Conservation (phyloP, 2,888 invertebrate genomes). For the Cryptocheilus praepositus region DNA sequence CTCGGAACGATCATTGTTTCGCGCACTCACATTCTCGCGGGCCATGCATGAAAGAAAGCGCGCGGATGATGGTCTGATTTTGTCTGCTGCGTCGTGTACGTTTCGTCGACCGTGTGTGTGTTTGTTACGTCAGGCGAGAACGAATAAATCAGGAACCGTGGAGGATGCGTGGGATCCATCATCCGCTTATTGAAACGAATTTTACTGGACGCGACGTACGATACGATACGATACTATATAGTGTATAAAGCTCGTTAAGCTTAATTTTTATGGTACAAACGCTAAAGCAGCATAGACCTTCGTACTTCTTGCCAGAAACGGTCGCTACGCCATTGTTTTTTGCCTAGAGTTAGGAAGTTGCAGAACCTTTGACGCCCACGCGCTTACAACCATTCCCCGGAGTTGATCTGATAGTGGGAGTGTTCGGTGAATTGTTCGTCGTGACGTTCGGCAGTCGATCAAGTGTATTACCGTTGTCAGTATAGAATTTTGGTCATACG, state of each 20-base stretch:
- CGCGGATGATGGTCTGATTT: too few relatives aligned
- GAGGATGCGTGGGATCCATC: background rate
- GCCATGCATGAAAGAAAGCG: too few relatives aligned
- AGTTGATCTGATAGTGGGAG: background rate
- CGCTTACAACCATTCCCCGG: background rate
- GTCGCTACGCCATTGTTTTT: conserved; percentile 49
- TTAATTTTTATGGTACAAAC: conserved; percentile 52
- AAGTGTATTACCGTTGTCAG: too few relatives aligned
- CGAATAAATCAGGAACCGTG: background rate
- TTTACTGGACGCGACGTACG: conserved; percentile 24
- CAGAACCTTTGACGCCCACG: background rate
- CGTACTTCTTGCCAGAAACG: conserved; percentile 48
- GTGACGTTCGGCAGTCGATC: too few relatives aligned
- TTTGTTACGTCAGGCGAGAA: too few relatives aligned
- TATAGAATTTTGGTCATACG: too few relatives aligned
- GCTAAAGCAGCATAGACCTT: conserved; percentile 49
- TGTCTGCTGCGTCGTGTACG: too few relatives aligned
- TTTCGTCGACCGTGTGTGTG: too few relatives aligned
- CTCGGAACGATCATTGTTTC: too few relatives aligned
- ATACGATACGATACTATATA: conserved; percentile 39
- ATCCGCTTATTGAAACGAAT: conserved; percentile 11
- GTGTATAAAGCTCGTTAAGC: conserved; percentile 52
- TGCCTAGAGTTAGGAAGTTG: conserved; percentile 15
- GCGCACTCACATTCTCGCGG: too few relatives aligned
- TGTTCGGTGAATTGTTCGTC: too few relatives aligned